Evolutionary conservation across 2,113 vertebrate species (phyloP), one percentile per base, ranked within the genome.

Genomic region (Arenaria interpres): DNA sequence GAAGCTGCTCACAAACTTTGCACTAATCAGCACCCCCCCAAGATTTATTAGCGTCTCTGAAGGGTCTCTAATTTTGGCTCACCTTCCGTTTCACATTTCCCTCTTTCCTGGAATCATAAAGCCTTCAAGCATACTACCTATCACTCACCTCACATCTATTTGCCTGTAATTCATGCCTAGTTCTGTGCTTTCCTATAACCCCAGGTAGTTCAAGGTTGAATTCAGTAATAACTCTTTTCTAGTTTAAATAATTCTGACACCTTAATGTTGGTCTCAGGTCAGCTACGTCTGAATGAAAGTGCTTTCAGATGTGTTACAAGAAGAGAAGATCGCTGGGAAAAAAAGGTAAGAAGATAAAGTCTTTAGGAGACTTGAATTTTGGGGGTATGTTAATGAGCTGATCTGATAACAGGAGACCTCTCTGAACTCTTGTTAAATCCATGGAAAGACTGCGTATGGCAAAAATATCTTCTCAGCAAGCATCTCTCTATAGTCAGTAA

Each of bases 21-120:
- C 60, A 64, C 56, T 87, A n/a, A 85, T 62, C 83, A 90, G 86
- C 84, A 87, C 64, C 60, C 51, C 45, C n/a, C 73, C n/a, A n/a
- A 90, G 73, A 94, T 94, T 92, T 95, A 94, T 95, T 85, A 62
- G 28, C 9, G n/a, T 50, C 48, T 85, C 57, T 87, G 82, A 91
- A 82, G 78, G 66, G 87, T 69, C 57, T 93, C 76, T 72, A 53
- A 92, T 84, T 96, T 90, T 81, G 35, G 14, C 71, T 79, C 41
- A 92, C 71, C 84, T 63, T 91, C 57, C 37, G 62, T 68, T 75
- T 90, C 64, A 75, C 50, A 73, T 41, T 85, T 64, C 25, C 45
- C 35, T 64, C 53, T 88, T 95, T 89, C 84, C 87, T 94, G 91
- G 92, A 94, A 95, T 69, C 73, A 68, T 60, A 91, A 92, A 95